Evolutionary conservation across 2,797 vertebrate species (phyloP), one percentile per base, ranked within the genome.

Genomic region (Clarias pachynema): DNA sequence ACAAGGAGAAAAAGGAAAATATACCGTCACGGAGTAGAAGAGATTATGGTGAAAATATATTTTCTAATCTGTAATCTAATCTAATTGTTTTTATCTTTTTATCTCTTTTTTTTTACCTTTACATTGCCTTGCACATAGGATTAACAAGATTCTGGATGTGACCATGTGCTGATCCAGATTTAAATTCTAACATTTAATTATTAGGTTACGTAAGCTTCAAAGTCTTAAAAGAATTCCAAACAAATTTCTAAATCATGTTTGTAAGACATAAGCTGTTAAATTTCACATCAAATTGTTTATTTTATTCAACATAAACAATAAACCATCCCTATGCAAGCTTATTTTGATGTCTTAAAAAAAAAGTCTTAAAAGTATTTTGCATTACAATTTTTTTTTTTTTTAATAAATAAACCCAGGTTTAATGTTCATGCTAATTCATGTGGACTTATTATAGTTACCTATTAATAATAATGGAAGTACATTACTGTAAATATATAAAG

Each of bases 1-100:
- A 73, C 59, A 81, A 16, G 53, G 0, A 86, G 29, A 83, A 44
- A 80, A 40, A 83, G 65, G 56, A 49, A 82, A 22, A 31, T 56
- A 8, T 57, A 18, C 22, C 10, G 5, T 59, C 49, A n/a, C 12
- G 59, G 44, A 9, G 12, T 66, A 20, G 16, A 57, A 57, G 29
- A 24, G 34, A 26, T 44, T 44, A 59, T 53, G 3, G 31, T 62
- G 77, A 40, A 37, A 79, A 63, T 49, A 26, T 24, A 59, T 62
- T 40, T 62, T 62, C 22, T 37, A 40, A 40, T 9, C 18, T 75
- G 2, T 8, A 60, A 78, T 24, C 10, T 60, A 7, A 31, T 53
- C 10, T 12, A 49, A 49, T 44, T 49, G 44, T 14, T 49, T 49
- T 49, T 49, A 49, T 14, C 49, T 2, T 49, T 49, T 49, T 49